phyloP scores from a whole-genome alignment of 2,797 vertebrate species.

The Coluber constrictor region DNA sequence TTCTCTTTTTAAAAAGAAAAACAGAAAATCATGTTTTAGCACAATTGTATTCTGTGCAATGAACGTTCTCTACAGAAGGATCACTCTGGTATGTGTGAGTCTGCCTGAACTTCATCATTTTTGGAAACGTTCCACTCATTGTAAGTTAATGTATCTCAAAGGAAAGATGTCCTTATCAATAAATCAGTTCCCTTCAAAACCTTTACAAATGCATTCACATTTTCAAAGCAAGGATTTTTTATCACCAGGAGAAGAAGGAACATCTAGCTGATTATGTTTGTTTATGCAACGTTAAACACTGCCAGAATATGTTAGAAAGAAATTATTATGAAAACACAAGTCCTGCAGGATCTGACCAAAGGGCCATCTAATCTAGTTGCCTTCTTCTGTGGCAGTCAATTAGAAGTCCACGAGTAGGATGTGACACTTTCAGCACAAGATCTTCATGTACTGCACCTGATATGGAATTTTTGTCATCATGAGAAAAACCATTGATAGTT shows the following conservation, averaged over 20 bases:
- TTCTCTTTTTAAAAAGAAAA: not conserved
- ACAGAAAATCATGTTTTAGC: not conserved
- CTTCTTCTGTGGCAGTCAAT: not conserved
- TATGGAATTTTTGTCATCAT: not conserved
- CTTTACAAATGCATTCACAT: slow-evolving; percentile 2
- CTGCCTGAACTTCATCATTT: slow-evolving; percentile 16
- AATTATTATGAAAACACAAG: not conserved
- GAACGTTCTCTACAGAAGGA: not conserved
- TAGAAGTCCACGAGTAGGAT: not conserved
- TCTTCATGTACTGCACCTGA: not conserved
- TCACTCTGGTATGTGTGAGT: not conserved
- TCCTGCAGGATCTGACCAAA: not conserved
- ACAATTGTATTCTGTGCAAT: not conserved
- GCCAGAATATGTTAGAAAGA: not conserved
- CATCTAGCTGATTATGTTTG: not conserved
- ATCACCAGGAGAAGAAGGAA: not conserved
- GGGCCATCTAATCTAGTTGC: not conserved
- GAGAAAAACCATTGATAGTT: not conserved
- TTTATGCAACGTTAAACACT: not conserved
- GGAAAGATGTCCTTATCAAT: slow-evolving; percentile 20
- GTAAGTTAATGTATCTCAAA: slow-evolving; percentile 20
- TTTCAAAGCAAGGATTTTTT: not conserved
- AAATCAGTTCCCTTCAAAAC: not conserved
- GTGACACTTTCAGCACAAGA: not conserved
- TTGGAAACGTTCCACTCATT: slow-evolving; percentile 19